Base-by-base conservation (phyloP, 2,113 vertebrate genomes). In the Cochlearius cochlearius region DNA sequence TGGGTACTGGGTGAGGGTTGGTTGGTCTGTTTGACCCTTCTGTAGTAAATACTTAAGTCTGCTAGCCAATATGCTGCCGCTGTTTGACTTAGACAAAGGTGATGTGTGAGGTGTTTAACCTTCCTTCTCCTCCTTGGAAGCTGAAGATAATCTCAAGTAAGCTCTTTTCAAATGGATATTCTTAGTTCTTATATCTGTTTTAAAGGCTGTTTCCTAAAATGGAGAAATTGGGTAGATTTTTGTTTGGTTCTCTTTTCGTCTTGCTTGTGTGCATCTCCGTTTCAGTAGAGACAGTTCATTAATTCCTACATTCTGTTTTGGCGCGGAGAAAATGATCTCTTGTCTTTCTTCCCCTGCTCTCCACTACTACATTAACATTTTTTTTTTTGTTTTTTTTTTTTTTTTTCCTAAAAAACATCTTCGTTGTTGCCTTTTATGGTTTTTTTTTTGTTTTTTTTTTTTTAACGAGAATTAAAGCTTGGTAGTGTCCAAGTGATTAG, bases 161-260 rank as follows among this genome's bases (percentile, higher is more conserved):
- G n/a, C 76, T 79, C 43, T 92, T 96, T 67, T 93, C 78, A 84
- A 74, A 63, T 73, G 53, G 32, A 7, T 85, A 72, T 86, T 96
- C 59, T 69, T 84, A 83, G 85, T 92, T 76, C 60, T 88, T 85
- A 27, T 14, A 68, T 49, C 63, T 95, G 2, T 80, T 93, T 39
- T 50, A 29, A 60, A 63, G 38, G 59, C 41, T 79, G 62, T 53
- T 87, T 69, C 81, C 83, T 49, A 83, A 94, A 86, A 69, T 56
- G 41, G 45, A 17, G 76, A 55, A 13, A 11, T 43, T 38, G 45
- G 66, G 59, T 53, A 45, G 13, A 5, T 52, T 80, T 79, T 23
- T 25, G 16, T 79, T 74, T 53, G 5, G 1, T 26, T 87, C 18
- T 56, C 14, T 94, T 82, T 63, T 72, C 13, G 10, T 47, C 32